Evolutionary conservation across 1,140 invertebrate genomes (phyloP).

Genomic region (Magallana angulata): DNA sequence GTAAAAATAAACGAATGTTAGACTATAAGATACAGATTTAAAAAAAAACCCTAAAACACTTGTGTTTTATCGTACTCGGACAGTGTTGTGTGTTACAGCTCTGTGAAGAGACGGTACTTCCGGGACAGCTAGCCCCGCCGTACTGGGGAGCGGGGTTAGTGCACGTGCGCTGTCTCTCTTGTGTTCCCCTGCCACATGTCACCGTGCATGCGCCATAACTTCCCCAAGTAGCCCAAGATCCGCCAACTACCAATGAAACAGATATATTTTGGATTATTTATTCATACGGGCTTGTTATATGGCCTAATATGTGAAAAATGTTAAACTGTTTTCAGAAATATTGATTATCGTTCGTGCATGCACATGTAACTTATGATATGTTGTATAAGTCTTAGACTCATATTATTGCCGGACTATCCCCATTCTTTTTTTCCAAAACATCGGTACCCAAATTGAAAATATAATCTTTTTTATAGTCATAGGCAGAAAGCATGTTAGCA

Average conservation of each 20-base stretch:
- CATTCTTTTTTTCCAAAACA: background rate
- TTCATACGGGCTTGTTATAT: background rate
- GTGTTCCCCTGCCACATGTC: constrained; percentile 39
- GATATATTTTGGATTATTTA: background rate
- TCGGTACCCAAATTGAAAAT: no score
- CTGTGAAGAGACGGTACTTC: background rate
- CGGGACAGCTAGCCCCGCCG: constrained; percentile 39
- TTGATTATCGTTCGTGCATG: background rate
- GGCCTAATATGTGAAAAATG: background rate
- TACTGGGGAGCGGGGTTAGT: constrained; percentile 36
- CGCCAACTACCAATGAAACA: constrained; percentile 40
- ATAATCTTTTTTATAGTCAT: no score
- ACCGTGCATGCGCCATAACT: constrained; percentile 40
- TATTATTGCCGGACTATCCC: background rate
- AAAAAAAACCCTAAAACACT: background rate
- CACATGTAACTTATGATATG: background rate
- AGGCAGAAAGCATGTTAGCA: no score
- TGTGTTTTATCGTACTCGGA: background rate
- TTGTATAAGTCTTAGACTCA: background rate
- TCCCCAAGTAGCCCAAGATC: constrained; percentile 77
- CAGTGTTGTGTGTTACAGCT: constrained; percentile 24
- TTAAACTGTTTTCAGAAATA: background rate
- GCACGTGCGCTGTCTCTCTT: constrained; percentile 23
- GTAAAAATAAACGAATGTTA: no score
- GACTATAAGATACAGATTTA: no score